A percentile compares a stretch with the other conserved stretches of the same genome.
Evolutionary conservation across 1,140 invertebrate species (phyloP).

Genomic region (Hyles vespertilio): DNA sequence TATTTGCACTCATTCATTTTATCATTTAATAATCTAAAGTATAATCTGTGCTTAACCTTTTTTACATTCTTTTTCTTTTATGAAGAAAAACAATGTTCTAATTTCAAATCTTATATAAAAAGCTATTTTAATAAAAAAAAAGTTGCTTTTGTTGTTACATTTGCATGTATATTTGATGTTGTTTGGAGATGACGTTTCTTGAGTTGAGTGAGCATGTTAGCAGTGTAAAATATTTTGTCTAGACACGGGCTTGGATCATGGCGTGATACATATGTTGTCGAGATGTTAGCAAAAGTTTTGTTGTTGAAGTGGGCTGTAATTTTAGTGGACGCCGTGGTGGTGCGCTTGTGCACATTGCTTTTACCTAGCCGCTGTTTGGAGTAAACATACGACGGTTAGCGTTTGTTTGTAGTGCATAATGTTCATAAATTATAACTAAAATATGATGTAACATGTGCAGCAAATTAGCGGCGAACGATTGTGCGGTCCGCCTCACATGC

Average conservation of each 20-base stretch:
- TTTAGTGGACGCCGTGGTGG: conserved; percentile 45
- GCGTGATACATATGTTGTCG: conserved; percentile 10
- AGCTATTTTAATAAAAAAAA: too few species aligned
- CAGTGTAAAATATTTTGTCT: not conserved
- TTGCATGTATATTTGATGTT: too few species aligned
- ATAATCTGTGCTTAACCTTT: too few species aligned
- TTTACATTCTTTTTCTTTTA: too few species aligned
- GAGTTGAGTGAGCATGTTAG: too few species aligned
- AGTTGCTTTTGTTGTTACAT: too few species aligned
- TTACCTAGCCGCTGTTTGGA: conserved; percentile 20
- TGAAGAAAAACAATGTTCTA: too few species aligned
- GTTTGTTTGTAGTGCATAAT: not conserved
- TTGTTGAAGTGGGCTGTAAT: conserved; percentile 50
- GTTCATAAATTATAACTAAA: not conserved
- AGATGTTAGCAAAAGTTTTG: conserved; percentile 49
- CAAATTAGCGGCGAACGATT: not conserved
- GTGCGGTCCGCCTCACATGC: not conserved
- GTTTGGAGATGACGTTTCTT: too few species aligned
- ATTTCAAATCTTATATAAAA: too few species aligned
- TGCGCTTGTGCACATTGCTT: conserved; percentile 46
- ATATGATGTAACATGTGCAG: not conserved
- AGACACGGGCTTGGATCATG: not conserved
- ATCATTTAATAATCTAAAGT: too few species aligned
- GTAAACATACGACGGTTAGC: conserved; percentile 21
- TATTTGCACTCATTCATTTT: too few species aligned